Evolutionary conservation across 2,113 vertebrate genomes (phyloP).

Genomic region (Parus major): DNA sequence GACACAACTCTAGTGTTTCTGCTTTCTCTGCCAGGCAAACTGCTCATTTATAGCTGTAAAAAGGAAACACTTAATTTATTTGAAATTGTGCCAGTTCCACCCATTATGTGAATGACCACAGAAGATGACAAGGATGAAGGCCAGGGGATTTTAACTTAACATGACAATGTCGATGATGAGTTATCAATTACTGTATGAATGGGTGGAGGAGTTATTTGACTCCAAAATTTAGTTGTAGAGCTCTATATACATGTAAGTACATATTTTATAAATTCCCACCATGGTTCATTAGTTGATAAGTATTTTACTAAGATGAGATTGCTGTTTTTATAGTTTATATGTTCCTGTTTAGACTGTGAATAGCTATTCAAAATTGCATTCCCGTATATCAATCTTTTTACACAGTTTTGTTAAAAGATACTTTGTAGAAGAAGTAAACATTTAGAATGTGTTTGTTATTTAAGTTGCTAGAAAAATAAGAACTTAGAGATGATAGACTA

Average conservation of each 20-base stretch:
- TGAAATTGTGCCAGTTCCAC: not conserved
- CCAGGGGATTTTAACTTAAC: not conserved
- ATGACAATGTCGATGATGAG: not conserved
- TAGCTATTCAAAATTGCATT: not conserved
- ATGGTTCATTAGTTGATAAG: not conserved
- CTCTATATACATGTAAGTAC: not conserved
- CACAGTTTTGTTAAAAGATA: not conserved
- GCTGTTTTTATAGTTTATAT: not conserved
- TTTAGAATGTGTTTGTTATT: not conserved
- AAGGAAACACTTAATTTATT: not conserved
- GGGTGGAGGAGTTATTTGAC: not conserved
- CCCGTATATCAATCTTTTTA: not conserved
- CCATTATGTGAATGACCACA: not conserved
- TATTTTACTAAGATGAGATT: not conserved
- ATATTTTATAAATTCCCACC: not conserved
- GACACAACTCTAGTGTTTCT: not conserved
- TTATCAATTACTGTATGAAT: not conserved
- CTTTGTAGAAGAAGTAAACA: not conserved
- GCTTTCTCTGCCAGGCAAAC: not conserved
- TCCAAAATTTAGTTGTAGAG: not conserved
- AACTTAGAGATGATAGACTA: not conserved
- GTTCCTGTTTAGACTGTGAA: not conserved
- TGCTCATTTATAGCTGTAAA: not conserved
- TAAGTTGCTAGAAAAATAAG: not conserved
- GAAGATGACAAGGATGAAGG: not conserved